A percentile compares a stretch with the other conserved stretches of the same genome.
phyloP scores from a whole-genome alignment of 2,888 invertebrate genomes.

The Stegana nigrithorax region DNA sequence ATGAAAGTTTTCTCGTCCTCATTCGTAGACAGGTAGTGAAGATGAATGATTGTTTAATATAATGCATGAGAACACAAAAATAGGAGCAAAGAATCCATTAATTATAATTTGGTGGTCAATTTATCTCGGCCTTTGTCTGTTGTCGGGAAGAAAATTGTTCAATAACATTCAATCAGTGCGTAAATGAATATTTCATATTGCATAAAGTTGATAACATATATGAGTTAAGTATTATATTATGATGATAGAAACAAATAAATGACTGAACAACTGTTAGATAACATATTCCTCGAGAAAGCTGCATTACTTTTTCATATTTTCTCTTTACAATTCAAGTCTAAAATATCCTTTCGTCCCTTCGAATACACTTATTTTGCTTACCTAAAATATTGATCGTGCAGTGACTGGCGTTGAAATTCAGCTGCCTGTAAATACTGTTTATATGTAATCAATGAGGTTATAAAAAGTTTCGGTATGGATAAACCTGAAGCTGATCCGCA shows the following conservation, averaged over 20 bases:
- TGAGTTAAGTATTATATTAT: too few species aligned
- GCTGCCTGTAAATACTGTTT: constrained; percentile 70
- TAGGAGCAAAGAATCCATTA: too few species aligned
- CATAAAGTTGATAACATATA: too few species aligned
- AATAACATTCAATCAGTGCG: constrained; percentile 36
- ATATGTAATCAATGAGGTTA: constrained; percentile 68
- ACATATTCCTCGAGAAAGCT: neutral
- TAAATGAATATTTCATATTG: too few species aligned
- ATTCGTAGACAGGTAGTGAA: too few species aligned
- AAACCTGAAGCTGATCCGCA: constrained; percentile 70
- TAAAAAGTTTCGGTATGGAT: constrained; percentile 55
- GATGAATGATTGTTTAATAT: too few species aligned
- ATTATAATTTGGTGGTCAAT: too few species aligned
- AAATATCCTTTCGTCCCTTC: neutral
- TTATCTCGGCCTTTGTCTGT: constrained; percentile 69
- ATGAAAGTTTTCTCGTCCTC: constrained; percentile 8
- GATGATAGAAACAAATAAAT: too few species aligned
- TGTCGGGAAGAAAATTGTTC: constrained; percentile 41
- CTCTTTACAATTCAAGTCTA: neutral
- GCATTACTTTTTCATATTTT: neutral
- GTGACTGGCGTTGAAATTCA: constrained; percentile 69
- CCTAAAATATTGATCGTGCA: constrained; percentile 70
- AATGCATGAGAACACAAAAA: too few species aligned
- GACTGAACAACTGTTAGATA: too few species aligned
- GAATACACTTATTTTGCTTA: constrained; percentile 48